Conservation (phyloP, 2,888 invertebrate species). For the Dicyrtomina minuta region DNA sequence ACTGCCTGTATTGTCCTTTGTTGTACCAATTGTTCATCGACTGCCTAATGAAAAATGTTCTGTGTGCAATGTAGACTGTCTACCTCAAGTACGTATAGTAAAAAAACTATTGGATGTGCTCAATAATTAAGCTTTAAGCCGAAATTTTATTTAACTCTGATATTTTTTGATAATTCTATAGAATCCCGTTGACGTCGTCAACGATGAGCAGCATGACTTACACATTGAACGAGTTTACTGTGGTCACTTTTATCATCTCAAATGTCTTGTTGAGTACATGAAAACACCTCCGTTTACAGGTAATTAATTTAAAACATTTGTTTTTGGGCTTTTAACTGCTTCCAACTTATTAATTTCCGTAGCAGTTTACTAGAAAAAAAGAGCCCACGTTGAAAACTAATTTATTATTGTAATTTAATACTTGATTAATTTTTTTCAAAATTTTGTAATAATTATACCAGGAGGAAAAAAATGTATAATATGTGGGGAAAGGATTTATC, state of each 20-base stretch:
- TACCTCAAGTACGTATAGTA: conserved; percentile 59
- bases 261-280: conserved; percentile 68
- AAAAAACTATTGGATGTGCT: neutral
- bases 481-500: conserved; percentile 68
- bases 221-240: conserved; percentile 72
- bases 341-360: conserved; percentile 9
- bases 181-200: conserved; percentile 57
- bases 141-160: neutral
- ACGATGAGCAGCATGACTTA: conserved; percentile 63
- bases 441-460: conserved; percentile 48
- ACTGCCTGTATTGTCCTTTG: conserved; percentile 63
- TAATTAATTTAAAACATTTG: conserved; percentile 54
- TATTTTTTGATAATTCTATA: conserved; percentile 54
- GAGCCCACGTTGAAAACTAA: too few species aligned
- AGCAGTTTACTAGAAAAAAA: too few species aligned
- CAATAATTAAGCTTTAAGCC: neutral
- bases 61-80: conserved; percentile 64
- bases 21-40: conserved; percentile 65
- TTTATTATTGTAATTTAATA: neutral
- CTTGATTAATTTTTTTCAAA: conserved; percentile 8
- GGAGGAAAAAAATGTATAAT: conserved; percentile 70
- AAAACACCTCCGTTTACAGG: conserved; percentile 72
- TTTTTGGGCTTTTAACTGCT: neutral
- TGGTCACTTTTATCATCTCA: conserved; percentile 70
- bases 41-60: conserved; percentile 67